A percentile compares a stretch with the other conserved stretches of the same genome.
Evolutionary conservation across 1,140 invertebrate genomes (phyloP).

Genomic region (Cyclargus thomasi): DNA sequence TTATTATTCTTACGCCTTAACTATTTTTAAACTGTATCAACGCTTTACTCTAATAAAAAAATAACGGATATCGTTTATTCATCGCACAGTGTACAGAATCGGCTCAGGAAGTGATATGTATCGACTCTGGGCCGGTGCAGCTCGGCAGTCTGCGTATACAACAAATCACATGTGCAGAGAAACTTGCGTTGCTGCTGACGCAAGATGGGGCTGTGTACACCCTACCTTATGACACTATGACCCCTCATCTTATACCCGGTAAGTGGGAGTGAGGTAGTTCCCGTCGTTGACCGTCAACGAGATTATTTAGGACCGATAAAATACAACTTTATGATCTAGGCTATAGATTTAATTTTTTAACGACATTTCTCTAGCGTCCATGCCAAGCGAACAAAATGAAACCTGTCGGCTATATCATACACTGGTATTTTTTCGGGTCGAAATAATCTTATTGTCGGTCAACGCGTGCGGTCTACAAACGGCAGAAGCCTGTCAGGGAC

Average conservation of each 20-base stretch:
- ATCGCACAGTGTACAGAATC: conserved; percentile 59
- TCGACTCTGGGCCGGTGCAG: conserved; percentile 61
- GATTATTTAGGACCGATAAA: too few species aligned
- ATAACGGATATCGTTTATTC: not conserved
- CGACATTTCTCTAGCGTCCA: too few species aligned
- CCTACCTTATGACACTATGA: conserved; percentile 68
- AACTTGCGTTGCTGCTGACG: conserved; percentile 71
- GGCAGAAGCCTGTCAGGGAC: too few species aligned
- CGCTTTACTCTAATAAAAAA: not conserved
- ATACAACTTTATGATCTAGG: too few species aligned
- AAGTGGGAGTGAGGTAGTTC: conserved; percentile 17
- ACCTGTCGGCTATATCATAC: too few species aligned
- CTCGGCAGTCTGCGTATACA: conserved; percentile 71
- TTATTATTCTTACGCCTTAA: too few species aligned
- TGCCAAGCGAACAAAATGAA: too few species aligned
- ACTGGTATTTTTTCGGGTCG: too few species aligned
- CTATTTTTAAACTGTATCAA: not conserved
- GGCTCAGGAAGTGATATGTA: conserved; percentile 73
- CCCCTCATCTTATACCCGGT: conserved; percentile 67
- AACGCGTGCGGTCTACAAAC: too few species aligned
- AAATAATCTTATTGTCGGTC: too few species aligned
- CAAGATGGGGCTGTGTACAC: conserved; percentile 75
- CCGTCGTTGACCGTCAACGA: too few species aligned
- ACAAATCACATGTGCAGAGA: conserved; percentile 75
- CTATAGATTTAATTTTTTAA: too few species aligned